phyloP scores from a whole-genome alignment of 2,113 vertebrate species.

The Ophthalmolycus amberensis region DNA sequence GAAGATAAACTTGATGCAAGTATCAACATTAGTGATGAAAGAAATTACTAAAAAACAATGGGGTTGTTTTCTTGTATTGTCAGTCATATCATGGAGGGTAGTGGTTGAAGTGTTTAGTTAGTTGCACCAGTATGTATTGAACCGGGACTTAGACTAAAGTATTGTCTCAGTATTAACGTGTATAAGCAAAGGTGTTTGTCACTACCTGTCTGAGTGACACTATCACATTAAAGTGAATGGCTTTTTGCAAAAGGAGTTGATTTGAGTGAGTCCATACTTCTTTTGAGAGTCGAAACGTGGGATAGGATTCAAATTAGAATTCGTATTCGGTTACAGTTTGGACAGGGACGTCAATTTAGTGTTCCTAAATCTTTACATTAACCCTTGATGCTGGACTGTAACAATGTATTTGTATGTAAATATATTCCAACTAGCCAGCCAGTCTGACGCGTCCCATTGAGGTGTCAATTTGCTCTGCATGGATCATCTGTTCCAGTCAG shows the following conservation, averaged over 20 bases:
- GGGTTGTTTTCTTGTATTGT: too few species aligned
- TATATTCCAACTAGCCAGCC: neutral
- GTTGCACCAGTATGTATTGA: too few species aligned
- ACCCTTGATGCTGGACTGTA: neutral
- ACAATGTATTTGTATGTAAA: constrained; percentile 7
- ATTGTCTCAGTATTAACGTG: neutral
- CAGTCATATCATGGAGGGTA: too few species aligned
- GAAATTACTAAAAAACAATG: too few species aligned
- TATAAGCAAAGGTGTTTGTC: neutral
- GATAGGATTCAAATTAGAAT: neutral
- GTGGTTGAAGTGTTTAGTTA: too few species aligned
- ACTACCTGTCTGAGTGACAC: neutral
- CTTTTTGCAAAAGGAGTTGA: neutral
- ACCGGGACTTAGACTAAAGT: neutral
- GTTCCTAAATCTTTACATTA: neutral
- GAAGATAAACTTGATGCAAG: too few species aligned
- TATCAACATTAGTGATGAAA: too few species aligned
- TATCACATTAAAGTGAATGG: neutral
- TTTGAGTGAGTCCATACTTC: neutral
- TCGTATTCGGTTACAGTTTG: neutral
- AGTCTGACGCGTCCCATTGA: neutral
- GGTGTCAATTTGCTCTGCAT: neutral
- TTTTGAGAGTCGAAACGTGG: too few species aligned
- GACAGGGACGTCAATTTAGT: neutral
- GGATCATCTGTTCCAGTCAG: neutral